Evolutionary conservation across 1,140 invertebrate genomes (phyloP).

Genomic region (Dreissena polymorpha): DNA sequence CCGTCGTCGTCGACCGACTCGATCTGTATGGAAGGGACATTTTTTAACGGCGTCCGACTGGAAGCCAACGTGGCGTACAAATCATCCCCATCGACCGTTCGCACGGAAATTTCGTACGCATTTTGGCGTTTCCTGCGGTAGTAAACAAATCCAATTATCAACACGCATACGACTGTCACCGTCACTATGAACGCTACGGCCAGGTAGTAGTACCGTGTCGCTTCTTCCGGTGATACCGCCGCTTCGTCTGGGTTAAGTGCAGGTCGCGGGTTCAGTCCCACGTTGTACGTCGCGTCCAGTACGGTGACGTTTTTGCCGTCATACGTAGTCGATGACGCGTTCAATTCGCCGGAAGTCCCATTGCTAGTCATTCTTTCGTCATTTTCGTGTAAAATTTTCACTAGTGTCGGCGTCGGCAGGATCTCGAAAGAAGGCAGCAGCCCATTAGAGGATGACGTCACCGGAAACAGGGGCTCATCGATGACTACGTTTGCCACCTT

Average conservation of each 20-base stretch:
- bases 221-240: not conserved
- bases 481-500: not conserved
- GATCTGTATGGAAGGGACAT: conserved; percentile 44
- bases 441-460: not conserved
- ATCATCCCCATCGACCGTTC: not conserved
- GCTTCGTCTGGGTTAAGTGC: not conserved
- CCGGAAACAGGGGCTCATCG: not conserved
- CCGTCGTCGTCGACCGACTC: conserved; percentile 32
- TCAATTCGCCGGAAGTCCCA: not conserved
- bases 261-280: not conserved
- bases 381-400: not conserved
- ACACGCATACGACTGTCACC: conserved; percentile 9
- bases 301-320: not conserved
- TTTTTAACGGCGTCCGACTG: not conserved
- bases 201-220: conserved; percentile 19
- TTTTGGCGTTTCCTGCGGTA: not conserved
- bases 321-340: not conserved
- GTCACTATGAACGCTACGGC: conserved; percentile 16
- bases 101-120: conserved; percentile 3
- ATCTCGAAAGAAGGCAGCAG: not conserved
- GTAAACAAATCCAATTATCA: conserved; percentile 27
- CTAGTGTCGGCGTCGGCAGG: not conserved
- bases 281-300: not conserved
- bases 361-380: not conserved
- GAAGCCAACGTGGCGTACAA: not conserved